phyloP scores from a whole-genome alignment of 2,113 vertebrate genomes.

The Uropsilus gracilis region DNA sequence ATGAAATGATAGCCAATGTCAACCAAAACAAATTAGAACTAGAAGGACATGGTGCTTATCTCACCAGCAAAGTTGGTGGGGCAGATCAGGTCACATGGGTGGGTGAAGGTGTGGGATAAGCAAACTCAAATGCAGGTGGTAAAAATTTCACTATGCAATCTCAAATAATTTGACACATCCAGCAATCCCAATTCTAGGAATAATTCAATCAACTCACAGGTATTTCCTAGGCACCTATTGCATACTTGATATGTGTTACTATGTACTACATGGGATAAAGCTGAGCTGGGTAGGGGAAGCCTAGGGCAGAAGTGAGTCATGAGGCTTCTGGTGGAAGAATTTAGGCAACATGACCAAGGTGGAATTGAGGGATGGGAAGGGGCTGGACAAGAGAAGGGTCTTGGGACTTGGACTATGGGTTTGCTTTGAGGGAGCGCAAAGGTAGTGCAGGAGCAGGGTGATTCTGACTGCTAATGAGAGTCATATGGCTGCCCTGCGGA shows the following conservation, averaged over 20 bases:
- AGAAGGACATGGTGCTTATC: neutral
- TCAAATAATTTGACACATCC: neutral
- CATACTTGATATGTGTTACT: neutral
- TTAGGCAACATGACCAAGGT: neutral
- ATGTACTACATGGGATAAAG: neutral
- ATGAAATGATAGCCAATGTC: neutral
- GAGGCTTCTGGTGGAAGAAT: neutral
- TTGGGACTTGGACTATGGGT: neutral
- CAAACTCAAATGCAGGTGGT: neutral
- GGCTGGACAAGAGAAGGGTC: neutral
- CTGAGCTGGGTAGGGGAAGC: neutral
- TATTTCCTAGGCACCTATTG: neutral
- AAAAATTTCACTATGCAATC: neutral
- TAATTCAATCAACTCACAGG: neutral
- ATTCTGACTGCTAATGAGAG: neutral
- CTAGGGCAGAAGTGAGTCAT: neutral
- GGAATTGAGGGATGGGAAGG: neutral
- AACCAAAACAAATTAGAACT: neutral
- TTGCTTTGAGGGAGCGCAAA: neutral
- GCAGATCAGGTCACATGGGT: neutral
- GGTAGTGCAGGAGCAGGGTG: neutral
- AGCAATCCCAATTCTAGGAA: too few relatives aligned
- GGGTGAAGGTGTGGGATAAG: neutral
- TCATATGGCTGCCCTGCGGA: neutral
- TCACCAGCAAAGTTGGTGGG: neutral